Evolutionary conservation across 2,888 invertebrate genomes (phyloP), one percentile per base, ranked within the genome.

Genomic region (Pseudanteris insignis): DNA sequence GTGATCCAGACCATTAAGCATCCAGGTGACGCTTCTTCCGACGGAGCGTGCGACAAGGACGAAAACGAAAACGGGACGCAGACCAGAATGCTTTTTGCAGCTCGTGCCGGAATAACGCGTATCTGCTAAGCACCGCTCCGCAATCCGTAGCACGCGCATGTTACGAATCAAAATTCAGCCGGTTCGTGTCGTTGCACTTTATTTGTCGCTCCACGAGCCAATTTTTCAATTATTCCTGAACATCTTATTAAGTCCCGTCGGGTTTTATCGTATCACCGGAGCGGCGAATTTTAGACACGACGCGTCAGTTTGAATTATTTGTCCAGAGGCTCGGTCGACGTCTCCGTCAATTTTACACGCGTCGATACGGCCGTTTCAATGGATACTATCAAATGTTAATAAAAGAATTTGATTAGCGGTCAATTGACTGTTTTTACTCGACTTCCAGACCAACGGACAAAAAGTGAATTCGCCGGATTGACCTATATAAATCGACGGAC

Each of bases 1-100:
- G 75, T 74, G 74, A 77, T 75, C 75, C 74, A 60, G 68, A 70
- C 78, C 77, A 78, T 78, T 77, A 77, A 72, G 71, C 70, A 63
- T 59, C 54, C 50, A 44, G 57, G 46, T 48, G 71, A 71, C 74
- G 67, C 63, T 65, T 62, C 58, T 51, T 57, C 59, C 54, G 30
- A 58, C 60, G 63, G 48, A 66, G 50, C 64, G 66, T 67, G 64
- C 64, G 67, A 68, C 26, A n/a, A 63, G 58, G 67, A 63, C 63
- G 58, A 54, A 57, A 37, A 62, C 25, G 26, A n/a, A 4, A 4
- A n/a, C 6, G 26, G 26, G n/a, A n/a, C 6, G 26, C 26, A 4
- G 26, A 2, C 54, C 43, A 63, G 57, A n/a, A 54, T 66, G 63
- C 68, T 67, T 67, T 66, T 67, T 65, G 64, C 64, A 53, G 33